phyloP scores from a whole-genome alignment of 2,888 invertebrate genomes.

The Drosophila borborema region DNA sequence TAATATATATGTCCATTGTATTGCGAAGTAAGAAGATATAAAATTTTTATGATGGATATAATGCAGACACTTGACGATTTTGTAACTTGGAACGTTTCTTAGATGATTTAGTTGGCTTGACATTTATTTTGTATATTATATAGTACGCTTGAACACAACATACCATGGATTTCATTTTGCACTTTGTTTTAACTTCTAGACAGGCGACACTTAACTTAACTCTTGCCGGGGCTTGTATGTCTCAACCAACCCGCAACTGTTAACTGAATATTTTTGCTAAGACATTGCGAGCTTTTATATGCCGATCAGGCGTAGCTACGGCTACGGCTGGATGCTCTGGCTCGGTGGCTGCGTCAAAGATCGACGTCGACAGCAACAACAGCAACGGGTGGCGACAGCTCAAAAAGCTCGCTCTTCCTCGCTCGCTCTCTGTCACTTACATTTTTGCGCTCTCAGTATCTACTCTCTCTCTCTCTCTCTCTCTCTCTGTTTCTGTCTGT shows the following conservation, averaged over 20 bases:
- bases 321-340: conserved; percentile 58
- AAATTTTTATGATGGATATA: conserved; percentile 15
- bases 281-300: conserved; percentile 85
- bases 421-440: not conserved
- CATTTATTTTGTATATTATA: conserved; percentile 27
- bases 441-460: not conserved
- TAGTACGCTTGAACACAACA: conserved; percentile 77
- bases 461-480: too few relatives aligned
- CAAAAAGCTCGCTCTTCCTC: conserved; percentile 54
- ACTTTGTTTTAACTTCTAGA: conserved; percentile 61
- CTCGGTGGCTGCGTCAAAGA: conserved; percentile 34
- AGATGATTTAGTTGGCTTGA: conserved; percentile 13
- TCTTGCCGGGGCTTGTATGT: conserved; percentile 78
- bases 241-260: conserved; percentile 85
- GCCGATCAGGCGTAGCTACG: conserved; percentile 50
- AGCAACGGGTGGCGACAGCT: conserved; percentile 12
- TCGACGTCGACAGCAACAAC: conserved; percentile 32
- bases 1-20: conserved; percentile 17
- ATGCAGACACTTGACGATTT: conserved; percentile 41
- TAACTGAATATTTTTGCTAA: conserved; percentile 85
- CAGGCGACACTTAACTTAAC: conserved; percentile 56
- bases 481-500: not conserved
- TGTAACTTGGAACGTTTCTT: conserved; percentile 27
- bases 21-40: conserved; percentile 12
- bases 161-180: conserved; percentile 85